A percentile compares a stretch with the other conserved stretches of the same genome.
These are phyloP conservation scores for Sebastes miniatus DNA, from an alignment of 2,797 vertebrate genomes.

Conservation along the genomic window DNA sequence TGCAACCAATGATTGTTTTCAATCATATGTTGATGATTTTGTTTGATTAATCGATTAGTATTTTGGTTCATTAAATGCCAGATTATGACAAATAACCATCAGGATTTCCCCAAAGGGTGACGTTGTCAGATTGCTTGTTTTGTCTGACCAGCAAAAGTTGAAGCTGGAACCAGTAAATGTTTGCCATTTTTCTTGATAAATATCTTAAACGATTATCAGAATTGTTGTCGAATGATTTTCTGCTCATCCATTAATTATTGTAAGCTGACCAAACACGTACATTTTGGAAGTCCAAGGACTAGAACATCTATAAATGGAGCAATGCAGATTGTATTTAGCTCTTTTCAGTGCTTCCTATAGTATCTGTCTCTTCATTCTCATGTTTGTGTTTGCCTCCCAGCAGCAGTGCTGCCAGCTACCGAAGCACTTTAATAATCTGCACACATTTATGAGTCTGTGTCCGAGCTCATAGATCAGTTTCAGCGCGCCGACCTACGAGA, in stretches of 20 bases:
- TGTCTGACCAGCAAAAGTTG: neutral
- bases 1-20: neutral
- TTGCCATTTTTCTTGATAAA: neutral
- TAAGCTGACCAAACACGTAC: too few species aligned
- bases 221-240: neutral
- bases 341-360: neutral
- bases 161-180: neutral
- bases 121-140: too few species aligned
- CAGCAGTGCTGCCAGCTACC: neutral
- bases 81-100: neutral
- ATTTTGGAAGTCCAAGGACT: too few species aligned
- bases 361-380: neutral
- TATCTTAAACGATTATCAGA: neutral
- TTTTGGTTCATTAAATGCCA: too few species aligned
- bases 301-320: too few species aligned
- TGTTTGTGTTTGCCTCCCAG: conserved; percentile 14
- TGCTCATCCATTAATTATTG: neutral
- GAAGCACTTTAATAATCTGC: conserved; percentile 50
- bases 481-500: conserved; percentile 35
- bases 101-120: too few species aligned
- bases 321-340: too few species aligned
- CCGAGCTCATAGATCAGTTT: conserved; percentile 64
- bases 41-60: neutral
- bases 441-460: conserved; percentile 49
- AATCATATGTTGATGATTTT: neutral